Evolutionary conservation across 2,113 vertebrate species (phyloP), one percentile per base, ranked within the genome.

Genomic region (Anolis carolinensis): DNA sequence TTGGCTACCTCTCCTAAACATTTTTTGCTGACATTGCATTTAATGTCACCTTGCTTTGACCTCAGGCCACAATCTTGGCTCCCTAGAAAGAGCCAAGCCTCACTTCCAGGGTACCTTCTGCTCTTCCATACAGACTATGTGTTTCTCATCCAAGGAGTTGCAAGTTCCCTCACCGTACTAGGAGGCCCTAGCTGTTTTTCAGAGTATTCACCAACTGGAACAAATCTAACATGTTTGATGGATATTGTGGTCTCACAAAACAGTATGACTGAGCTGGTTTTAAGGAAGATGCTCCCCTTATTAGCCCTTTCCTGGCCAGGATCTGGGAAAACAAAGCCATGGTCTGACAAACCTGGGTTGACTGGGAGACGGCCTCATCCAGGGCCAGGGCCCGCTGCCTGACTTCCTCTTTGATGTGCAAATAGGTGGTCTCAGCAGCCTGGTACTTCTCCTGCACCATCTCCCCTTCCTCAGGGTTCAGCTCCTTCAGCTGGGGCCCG

Each of bases 281-380:
- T 23, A 23, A 6, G 21, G 32, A 79, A 34, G n/a, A 44, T 30
- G 36, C 32, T 18, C 23, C 27, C 50, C 32, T 5, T 5, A 65
- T 23, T 14, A 5, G 3, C 18, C 27, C 2, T 13, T 21, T 27
- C 18, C 1, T n/a, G n/a, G n/a, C 55, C 11, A 0, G 52, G n/a
- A 50, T 67, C 36, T 23, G 6, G 1, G 21, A 59, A 0, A 2
- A 73, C 32, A 50, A 18, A 52, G 74, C 27, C 74, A 44, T 44
- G 82, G 16, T 78, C 6, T 59, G 7, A 75, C 44, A 0, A 96
- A 99, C 99, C 98, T 99, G 99, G 55, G 97, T 94, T 0, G 98
- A 99, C 92, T 99, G 99, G 0, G 98, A 98, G 83, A 98, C 95
- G 0, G 99, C 98, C 90, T 99, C 98, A 0, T 99, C 99, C 0